Evolutionary conservation across 2,113 vertebrate species (phyloP).

Genomic region (Urocolius indicus): DNA sequence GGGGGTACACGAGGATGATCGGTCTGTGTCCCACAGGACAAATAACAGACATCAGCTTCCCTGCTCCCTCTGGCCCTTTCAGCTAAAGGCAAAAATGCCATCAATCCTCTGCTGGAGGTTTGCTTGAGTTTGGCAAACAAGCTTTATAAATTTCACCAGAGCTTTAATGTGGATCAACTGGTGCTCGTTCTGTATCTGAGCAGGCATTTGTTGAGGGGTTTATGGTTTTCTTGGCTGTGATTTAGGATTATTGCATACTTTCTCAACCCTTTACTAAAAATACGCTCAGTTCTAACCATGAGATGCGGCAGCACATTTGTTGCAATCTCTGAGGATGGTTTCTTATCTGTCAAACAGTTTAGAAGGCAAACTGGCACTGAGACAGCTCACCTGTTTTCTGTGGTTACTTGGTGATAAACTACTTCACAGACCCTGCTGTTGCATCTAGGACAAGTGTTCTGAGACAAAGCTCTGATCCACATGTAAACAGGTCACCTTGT

Average conservation of each 20-base stretch:
- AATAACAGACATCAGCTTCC: background rate
- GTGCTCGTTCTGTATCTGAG: background rate
- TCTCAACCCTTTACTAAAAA: constrained; percentile 60
- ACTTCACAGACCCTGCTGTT: constrained; percentile 74
- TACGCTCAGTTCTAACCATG: constrained; percentile 38
- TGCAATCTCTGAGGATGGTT: constrained; percentile 55
- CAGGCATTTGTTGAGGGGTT: constrained; percentile 18
- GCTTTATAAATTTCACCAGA: background rate
- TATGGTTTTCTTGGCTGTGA: constrained; percentile 55
- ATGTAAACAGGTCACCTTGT: constrained; percentile 16
- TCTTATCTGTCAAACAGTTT: constrained; percentile 66
- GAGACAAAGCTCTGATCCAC: background rate
- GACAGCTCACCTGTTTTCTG: constrained; percentile 83
- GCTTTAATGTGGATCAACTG: background rate
- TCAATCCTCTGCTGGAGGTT: background rate
- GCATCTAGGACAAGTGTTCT: constrained; percentile 36
- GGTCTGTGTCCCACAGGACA: background rate
- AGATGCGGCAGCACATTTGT: constrained; percentile 66
- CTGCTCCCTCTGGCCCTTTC: background rate
- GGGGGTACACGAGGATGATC: background rate
- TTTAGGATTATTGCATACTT: constrained; percentile 54
- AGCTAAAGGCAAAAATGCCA: background rate
- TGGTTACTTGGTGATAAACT: constrained; percentile 54
- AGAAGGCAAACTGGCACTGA: constrained; percentile 58
- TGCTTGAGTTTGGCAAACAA: background rate